Conservation (phyloP, 2,113 vertebrate genomes). For the Asarcornis scutulata region DNA sequence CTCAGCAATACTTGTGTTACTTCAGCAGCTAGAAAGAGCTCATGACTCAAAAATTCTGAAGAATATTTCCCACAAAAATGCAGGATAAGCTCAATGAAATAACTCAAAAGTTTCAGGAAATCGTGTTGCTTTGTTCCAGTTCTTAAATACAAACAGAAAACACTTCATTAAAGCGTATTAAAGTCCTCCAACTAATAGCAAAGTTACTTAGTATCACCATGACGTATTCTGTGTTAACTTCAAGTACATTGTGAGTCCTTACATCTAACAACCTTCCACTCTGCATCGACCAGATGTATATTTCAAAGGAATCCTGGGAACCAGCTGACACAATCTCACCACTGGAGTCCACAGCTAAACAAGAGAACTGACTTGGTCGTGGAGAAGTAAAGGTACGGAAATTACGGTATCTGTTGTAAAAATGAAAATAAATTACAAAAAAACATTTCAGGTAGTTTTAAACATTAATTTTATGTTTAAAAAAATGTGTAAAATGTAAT, state of each 20-base stretch:
- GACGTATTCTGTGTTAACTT: background rate
- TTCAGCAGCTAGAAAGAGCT: background rate
- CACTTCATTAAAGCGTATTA: background rate
- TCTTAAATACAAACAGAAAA: background rate
- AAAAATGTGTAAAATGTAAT: no score
- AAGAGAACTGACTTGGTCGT: conserved; percentile 90
- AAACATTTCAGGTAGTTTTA: background rate
- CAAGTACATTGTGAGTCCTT: background rate
- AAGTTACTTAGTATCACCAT: background rate
- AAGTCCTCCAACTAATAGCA: accelerated
- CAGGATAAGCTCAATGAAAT: background rate
- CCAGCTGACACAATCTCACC: conserved; percentile 94
- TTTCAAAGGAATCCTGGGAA: conserved; percentile 94
- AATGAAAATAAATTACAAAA: background rate
- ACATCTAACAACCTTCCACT: conserved; percentile 94
- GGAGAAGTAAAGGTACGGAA: conserved; percentile 96
- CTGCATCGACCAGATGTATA: conserved; percentile 99
- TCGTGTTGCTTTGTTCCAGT: accelerated
- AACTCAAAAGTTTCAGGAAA: background rate
- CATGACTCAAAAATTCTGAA: background rate
- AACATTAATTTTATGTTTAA: no score
- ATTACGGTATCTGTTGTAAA: conserved; percentile 88
- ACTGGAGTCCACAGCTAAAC: conserved; percentile 88
- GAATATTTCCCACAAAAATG: background rate
- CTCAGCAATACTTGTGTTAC: background rate